Conservation (phyloP, 1,140 invertebrate species). For the Drosophila jambulina region DNA sequence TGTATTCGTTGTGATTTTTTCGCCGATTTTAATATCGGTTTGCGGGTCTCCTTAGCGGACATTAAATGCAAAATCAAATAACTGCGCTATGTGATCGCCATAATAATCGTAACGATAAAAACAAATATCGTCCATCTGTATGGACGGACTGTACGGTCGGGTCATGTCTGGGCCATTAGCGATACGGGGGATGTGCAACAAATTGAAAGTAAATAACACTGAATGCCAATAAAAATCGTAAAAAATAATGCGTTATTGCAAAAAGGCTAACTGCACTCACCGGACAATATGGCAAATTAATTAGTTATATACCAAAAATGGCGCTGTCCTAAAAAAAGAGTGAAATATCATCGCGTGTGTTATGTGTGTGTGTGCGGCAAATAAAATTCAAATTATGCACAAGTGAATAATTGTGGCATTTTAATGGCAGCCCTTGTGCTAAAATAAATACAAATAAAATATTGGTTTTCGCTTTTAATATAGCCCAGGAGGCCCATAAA, state of each 20-base stretch:
- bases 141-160: slow-evolving; percentile 27
- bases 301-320: slow-evolving; percentile 76
- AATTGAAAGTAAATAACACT: slow-evolving; percentile 78
- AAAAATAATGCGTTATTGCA: slow-evolving; percentile 59
- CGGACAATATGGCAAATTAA: slow-evolving; percentile 79
- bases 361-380: slow-evolving; percentile 41
- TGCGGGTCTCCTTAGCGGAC: slow-evolving; percentile 50
- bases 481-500: slow-evolving; percentile 78
- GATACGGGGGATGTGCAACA: slow-evolving; percentile 66
- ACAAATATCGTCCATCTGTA: slow-evolving; percentile 58
- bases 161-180: slow-evolving; percentile 75
- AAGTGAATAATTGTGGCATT: slow-evolving; percentile 81
- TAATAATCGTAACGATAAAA: slow-evolving; percentile 73
- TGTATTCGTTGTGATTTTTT: slow-evolving; percentile 31
- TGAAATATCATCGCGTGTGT: slow-evolving; percentile 16
- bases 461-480: slow-evolving; percentile 71
- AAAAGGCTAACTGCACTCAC: slow-evolving; percentile 61
- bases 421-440: slow-evolving; percentile 57
- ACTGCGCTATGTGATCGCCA: slow-evolving; percentile 70
- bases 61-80: slow-evolving; percentile 80
- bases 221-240: slow-evolving; percentile 23
- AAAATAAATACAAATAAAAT: slow-evolving; percentile 45
- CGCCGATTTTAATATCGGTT: slow-evolving; percentile 23
- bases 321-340: slow-evolving; percentile 57
- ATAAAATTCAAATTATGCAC: slow-evolving; percentile 81